Conservation (phyloP, 2,888 invertebrate genomes). For the Drosophila emarginata region DNA sequence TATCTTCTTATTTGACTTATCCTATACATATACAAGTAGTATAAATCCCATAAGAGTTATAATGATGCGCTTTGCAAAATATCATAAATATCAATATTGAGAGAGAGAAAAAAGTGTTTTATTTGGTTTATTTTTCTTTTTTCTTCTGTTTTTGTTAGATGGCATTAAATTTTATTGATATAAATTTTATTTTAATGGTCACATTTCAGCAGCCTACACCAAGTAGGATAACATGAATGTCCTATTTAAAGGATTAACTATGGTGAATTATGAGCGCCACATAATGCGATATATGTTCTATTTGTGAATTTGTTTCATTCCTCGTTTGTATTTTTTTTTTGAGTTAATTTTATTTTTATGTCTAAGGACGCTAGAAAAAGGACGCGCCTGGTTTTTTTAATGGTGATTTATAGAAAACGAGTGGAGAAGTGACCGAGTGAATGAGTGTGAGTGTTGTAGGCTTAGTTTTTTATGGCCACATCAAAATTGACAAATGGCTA, state of each 20-base stretch:
- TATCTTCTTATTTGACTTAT: not conserved
- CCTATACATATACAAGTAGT: conserved; percentile 38
- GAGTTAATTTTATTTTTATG: conserved; percentile 83
- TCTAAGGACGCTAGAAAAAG: conserved; percentile 37
- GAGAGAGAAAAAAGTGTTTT: conserved; percentile 35
- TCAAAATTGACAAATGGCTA: conserved; percentile 79
- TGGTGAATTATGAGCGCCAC: conserved; percentile 77
- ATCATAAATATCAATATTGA: conserved; percentile 75
- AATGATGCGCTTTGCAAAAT: conserved; percentile 68
- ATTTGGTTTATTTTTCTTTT: conserved; percentile 14
- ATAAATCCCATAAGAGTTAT: conserved; percentile 74
- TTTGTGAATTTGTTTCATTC: conserved; percentile 67
- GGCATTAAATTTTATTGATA: conserved; percentile 73
- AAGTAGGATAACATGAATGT: conserved; percentile 80
- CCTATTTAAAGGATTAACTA: conserved; percentile 82
- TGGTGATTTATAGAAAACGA: conserved; percentile 67
- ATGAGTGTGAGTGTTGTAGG: conserved; percentile 34
- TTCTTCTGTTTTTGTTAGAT: conserved; percentile 37
- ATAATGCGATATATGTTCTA: conserved; percentile 67
- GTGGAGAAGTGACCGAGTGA: not conserved
- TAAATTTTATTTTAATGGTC: conserved; percentile 79
- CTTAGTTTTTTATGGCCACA: conserved; percentile 70
- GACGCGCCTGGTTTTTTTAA: conserved; percentile 68
- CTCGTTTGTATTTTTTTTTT: conserved; percentile 61
- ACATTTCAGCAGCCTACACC: conserved; percentile 41